These are phyloP conservation scores for Thamnophis sirtalis DNA, from an alignment of 2,113 vertebrate species.

Conservation along the genomic window DNA sequence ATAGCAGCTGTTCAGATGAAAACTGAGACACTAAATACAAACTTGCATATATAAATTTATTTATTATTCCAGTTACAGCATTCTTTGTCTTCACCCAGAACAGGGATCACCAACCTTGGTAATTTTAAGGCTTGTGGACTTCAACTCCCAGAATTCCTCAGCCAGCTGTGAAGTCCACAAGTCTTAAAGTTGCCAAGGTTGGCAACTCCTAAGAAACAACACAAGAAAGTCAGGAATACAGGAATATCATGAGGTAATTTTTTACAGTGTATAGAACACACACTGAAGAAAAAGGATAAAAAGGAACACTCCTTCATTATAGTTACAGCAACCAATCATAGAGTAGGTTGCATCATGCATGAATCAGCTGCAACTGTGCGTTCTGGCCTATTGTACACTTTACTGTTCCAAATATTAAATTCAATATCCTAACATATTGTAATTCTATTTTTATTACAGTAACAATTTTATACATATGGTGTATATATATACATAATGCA, in stretches of 20 bases:
- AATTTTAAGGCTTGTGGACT: too few species aligned
- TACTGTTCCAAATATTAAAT: not conserved
- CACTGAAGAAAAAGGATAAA: not conserved
- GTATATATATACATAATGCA: not conserved
- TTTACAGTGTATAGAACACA: not conserved
- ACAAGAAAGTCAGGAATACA: not conserved
- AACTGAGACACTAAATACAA: not conserved
- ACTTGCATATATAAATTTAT: too few species aligned
- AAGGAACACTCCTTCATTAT: not conserved
- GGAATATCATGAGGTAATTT: not conserved
- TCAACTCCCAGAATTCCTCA: too few species aligned
- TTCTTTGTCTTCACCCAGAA: not conserved
- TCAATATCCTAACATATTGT: not conserved
- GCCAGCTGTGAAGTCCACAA: too few species aligned
- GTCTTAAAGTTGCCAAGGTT: too few species aligned
- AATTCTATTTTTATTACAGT: not conserved
- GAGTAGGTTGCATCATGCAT: not conserved
- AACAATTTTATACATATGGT: not conserved
- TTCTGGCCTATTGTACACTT: too few species aligned
- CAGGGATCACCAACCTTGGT: too few species aligned
- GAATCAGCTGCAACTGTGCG: not conserved
- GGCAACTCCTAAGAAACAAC: not conserved
- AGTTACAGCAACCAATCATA: not conserved
- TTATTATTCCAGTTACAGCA: not conserved
- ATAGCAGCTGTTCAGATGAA: not conserved